These are phyloP conservation scores for Sebastes matsubarae DNA, from an alignment of 2,797 vertebrate species.

Conservation along the genomic window DNA sequence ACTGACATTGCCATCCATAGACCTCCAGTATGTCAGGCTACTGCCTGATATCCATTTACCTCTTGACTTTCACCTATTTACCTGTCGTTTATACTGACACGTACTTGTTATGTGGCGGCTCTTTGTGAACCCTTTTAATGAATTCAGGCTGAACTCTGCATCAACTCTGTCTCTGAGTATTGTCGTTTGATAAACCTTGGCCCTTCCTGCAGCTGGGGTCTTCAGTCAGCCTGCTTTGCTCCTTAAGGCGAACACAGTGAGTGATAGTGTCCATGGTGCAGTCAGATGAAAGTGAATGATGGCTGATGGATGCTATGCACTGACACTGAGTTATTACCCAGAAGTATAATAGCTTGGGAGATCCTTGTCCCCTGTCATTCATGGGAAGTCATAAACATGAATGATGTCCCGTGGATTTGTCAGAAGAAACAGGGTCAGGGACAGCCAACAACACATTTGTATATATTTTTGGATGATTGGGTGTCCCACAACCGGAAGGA, in stretches of 20 bases:
- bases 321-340: constrained; percentile 45
- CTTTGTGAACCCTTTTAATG: background rate
- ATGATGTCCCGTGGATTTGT: constrained; percentile 46
- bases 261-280: constrained; percentile 32
- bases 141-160: constrained; percentile 39
- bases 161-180: constrained; percentile 40
- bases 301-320: constrained; percentile 34
- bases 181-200: constrained; percentile 60
- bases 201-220: constrained; percentile 27
- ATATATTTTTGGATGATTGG: constrained; percentile 15
- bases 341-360: constrained; percentile 37
- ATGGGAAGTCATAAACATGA: constrained; percentile 46
- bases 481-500: background rate
- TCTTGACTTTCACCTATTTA: background rate
- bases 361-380: constrained; percentile 44
- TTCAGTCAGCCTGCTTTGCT: constrained; percentile 15
- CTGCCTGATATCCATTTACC: background rate
- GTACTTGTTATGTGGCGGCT: background rate
- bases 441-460: background rate
- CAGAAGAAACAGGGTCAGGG: constrained; percentile 55
- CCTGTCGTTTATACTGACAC: constrained; percentile 8
- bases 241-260: constrained; percentile 31
- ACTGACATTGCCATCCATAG: background rate
- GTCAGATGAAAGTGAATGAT: constrained; percentile 46
- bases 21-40: too few relatives aligned